Conservation (phyloP, 1,140 invertebrate genomes). For the Ptiloglossa arizonensis region DNA sequence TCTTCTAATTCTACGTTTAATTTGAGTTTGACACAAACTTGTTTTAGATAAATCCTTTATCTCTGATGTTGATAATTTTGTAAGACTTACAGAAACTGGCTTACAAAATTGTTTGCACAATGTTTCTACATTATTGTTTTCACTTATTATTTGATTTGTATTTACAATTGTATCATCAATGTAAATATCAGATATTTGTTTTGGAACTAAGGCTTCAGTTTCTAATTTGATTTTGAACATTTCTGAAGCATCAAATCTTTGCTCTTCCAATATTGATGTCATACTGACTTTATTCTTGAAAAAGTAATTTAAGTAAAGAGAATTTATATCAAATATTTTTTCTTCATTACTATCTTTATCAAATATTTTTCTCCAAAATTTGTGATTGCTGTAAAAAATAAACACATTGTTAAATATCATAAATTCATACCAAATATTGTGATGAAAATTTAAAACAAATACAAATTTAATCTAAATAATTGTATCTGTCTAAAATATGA, state of each 20-base stretch:
- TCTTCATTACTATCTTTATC: neutral
- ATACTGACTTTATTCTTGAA: neutral
- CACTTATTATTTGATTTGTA: no score
- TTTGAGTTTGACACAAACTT: neutral
- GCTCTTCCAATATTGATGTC: no score
- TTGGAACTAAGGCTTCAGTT: neutral
- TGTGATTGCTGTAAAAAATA: neutral
- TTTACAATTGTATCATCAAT: no score
- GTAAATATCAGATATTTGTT: neutral
- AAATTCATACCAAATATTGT: no score
- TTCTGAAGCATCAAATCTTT: neutral
- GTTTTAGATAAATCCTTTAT: neutral
- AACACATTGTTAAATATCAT: neutral
- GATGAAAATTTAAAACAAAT: no score
- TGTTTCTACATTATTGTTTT: neutral
- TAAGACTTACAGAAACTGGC: constrained; percentile 10
- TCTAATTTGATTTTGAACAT: neutral
- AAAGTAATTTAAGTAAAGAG: neutral
- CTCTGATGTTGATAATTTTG: neutral
- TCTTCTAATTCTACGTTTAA: neutral
- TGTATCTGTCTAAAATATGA: no score
- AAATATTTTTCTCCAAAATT: neutral
- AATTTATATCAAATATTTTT: neutral
- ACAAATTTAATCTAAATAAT: no score
- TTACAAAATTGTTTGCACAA: neutral